Conservation (phyloP, 2,797 vertebrate genomes). For the Megaceryle alcyon region DNA sequence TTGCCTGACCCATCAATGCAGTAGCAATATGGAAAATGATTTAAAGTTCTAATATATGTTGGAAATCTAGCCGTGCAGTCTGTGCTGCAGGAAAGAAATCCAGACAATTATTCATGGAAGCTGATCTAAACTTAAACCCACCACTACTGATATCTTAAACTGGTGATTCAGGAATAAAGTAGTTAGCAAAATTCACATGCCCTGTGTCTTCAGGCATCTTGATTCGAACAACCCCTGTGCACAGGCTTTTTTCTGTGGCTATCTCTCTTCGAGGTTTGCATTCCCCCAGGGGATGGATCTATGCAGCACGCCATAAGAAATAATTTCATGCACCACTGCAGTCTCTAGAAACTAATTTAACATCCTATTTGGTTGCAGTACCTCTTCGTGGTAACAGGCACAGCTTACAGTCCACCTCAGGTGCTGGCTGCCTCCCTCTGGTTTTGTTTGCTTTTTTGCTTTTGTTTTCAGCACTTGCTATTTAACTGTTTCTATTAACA, state of each 20-base stretch:
- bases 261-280: constrained; percentile 69
- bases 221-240: not conserved
- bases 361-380: constrained; percentile 74
- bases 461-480: constrained; percentile 3
- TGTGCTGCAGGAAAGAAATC: not conserved
- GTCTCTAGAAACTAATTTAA: constrained; percentile 84
- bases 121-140: constrained; percentile 9
- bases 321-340: constrained; percentile 88
- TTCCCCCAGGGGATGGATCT: constrained; percentile 77
- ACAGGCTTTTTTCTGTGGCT: constrained; percentile 56
- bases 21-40: not conserved
- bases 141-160: constrained; percentile 13
- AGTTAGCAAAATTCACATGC: not conserved
- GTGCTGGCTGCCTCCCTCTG: not conserved
- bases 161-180: not conserved
- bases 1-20: not conserved
- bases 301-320: constrained; percentile 82
- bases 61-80: not conserved
- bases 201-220: constrained; percentile 18
- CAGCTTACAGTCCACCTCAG: constrained; percentile 14
- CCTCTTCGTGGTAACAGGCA: constrained; percentile 67
- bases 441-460: not conserved
- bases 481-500: constrained; percentile 56
- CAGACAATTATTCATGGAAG: not conserved
- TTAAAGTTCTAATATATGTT: constrained; percentile 22